phyloP scores from a whole-genome alignment of 2,888 invertebrate species.

The Ephialtes manifestator region DNA sequence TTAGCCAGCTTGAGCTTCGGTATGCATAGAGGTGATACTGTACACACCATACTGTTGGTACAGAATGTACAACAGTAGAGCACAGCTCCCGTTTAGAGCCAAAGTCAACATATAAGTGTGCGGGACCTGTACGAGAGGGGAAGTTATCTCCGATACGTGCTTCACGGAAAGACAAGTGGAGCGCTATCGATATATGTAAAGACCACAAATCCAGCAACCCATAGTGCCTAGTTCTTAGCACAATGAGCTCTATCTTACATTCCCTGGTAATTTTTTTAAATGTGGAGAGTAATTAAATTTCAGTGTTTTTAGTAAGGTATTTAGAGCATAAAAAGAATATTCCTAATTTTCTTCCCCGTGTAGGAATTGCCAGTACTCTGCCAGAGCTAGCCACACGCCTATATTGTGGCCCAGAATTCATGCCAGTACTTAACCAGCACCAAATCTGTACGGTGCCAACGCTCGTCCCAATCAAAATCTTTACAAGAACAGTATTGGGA shows the following conservation, averaged over 20 bases:
- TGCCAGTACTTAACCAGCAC: too few species aligned
- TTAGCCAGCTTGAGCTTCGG: neutral
- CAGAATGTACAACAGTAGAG: conserved; percentile 22
- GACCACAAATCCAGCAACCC: conserved; percentile 1
- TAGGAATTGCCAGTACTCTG: too few species aligned
- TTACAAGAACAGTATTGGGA: too few species aligned
- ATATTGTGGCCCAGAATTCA: too few species aligned
- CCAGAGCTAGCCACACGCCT: too few species aligned
- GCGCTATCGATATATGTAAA: conserved; percentile 51
- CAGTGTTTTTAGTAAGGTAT: neutral
- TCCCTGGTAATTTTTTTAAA: neutral
- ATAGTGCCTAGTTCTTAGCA: neutral
- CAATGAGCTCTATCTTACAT: neutral
- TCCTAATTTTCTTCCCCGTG: too few species aligned
- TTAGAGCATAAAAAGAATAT: neutral
- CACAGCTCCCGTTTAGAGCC: conserved; percentile 33
- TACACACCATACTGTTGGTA: conserved; percentile 25
- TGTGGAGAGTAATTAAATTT: neutral
- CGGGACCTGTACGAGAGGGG: conserved; percentile 10
- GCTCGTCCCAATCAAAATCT: too few species aligned
- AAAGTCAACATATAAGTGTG: conserved; percentile 27
- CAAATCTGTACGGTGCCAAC: too few species aligned
- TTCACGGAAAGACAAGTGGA: conserved; percentile 48
- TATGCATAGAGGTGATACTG: conserved; percentile 11
- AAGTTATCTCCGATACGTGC: conserved; percentile 58